Conservation (phyloP, 2,113 vertebrate genomes). For the Felis catus region F.catus_Fca126_mat1.0 CM031414.1:39843501-39844000, state of each 20-base stretch:
- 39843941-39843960: not conserved
- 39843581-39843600: constrained; percentile 38
- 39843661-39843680: not conserved
- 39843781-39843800: not conserved
- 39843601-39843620: constrained; percentile 47
- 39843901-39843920: not conserved
- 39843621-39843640: not conserved
- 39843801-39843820: not conserved
- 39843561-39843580: constrained; percentile 26
- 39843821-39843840: constrained; percentile 1
- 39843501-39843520: constrained; percentile 34
- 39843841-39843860: not conserved
- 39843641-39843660: not conserved
- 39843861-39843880: not conserved
- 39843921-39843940: not conserved
- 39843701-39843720: not conserved
- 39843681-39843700: not conserved
- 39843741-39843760: not conserved
- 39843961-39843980: not conserved
- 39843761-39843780: not conserved
- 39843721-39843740: not conserved
- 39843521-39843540: constrained; percentile 17
- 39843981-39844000: not conserved
- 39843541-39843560: constrained; percentile 44
- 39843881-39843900: not conserved